Conservation (phyloP, 30 jellyfish, hydroid and myxozoan species). For the Morbakka virulenta region DNA sequence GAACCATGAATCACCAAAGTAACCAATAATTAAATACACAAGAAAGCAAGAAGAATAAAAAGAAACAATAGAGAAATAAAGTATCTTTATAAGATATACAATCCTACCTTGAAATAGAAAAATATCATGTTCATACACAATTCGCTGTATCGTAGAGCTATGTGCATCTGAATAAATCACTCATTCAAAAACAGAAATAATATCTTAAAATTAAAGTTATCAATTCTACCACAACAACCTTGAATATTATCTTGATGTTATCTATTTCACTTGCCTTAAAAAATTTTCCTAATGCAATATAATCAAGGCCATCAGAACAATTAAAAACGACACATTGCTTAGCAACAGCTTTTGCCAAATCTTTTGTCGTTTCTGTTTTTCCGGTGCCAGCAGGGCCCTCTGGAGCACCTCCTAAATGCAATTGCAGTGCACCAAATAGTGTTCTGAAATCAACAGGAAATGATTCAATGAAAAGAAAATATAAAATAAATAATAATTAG, state of each 20-base stretch:
- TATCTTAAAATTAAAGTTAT: no score
- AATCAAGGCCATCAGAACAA: slow-evolving; percentile 98
- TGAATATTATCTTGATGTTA: background rate
- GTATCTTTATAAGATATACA: no score
- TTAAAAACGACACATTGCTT: slow-evolving; percentile 96
- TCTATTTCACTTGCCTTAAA: slow-evolving; percentile 55
- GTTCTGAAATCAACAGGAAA: slow-evolving; percentile 44
- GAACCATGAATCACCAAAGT: no score
- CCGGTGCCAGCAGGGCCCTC: slow-evolving; percentile 99
- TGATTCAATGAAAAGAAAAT: background rate
- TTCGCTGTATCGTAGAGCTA: no score
- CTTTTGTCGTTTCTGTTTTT: slow-evolving; percentile 95
- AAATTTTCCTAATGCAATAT: slow-evolving; percentile 90
- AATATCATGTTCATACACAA: no score
- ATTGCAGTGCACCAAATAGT: slow-evolving; percentile 91
- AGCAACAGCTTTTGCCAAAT: slow-evolving; percentile 98
- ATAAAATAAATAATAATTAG: background rate
- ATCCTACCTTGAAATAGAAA: no score
- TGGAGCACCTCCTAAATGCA: slow-evolving; percentile 98
- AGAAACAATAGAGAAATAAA: no score
- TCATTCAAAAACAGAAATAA: background rate
- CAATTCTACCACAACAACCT: no score
- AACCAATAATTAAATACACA: no score
- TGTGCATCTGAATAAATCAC: background rate
- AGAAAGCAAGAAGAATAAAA: no score